Evolutionary conservation across 2,113 vertebrate species (phyloP).

Genomic region (Synchiropus splendidus): DNA sequence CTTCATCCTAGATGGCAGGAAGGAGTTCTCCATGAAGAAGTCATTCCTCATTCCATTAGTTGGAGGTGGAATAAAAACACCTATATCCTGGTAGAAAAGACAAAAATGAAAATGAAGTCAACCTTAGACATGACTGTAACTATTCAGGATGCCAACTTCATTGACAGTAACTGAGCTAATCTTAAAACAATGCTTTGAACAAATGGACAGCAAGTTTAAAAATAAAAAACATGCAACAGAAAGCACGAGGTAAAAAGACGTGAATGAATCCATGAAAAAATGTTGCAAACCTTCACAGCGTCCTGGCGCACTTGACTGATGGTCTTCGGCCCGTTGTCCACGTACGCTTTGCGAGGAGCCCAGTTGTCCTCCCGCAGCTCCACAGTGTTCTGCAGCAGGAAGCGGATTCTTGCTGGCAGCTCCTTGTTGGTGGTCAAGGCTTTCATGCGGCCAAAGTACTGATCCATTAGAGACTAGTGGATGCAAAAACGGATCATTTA

Average conservation of each 20-base stretch:
- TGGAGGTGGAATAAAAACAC: slow-evolving; percentile 92
- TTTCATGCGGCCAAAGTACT: slow-evolving; percentile 96
- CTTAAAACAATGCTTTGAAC: too few species aligned
- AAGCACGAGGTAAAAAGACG: too few species aligned
- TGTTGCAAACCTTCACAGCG: slow-evolving; percentile 79
- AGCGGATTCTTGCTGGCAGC: slow-evolving; percentile 97
- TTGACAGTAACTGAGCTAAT: too few species aligned
- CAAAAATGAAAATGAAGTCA: too few species aligned
- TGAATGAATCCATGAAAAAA: not conserved
- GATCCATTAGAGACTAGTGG: slow-evolving; percentile 93
- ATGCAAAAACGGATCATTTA: not conserved
- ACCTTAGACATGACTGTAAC: too few species aligned
- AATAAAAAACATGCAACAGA: too few species aligned
- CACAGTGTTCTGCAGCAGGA: slow-evolving; percentile 98
- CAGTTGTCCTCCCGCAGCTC: slow-evolving; percentile 93
- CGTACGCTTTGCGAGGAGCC: slow-evolving; percentile 96
- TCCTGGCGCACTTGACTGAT: slow-evolving; percentile 99
- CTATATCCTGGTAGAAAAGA: slow-evolving; percentile 76
- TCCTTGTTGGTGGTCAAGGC: slow-evolving; percentile 97
- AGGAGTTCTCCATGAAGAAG: slow-evolving; percentile 92
- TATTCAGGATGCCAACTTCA: too few species aligned
- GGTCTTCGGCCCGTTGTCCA: slow-evolving; percentile 99
- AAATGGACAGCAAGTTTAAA: too few species aligned
- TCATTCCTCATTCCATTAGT: slow-evolving; percentile 85
- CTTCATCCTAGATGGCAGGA: slow-evolving; percentile 88